Conservation (phyloP, 2,113 vertebrate species). For the Panthera tigris region DNA sequence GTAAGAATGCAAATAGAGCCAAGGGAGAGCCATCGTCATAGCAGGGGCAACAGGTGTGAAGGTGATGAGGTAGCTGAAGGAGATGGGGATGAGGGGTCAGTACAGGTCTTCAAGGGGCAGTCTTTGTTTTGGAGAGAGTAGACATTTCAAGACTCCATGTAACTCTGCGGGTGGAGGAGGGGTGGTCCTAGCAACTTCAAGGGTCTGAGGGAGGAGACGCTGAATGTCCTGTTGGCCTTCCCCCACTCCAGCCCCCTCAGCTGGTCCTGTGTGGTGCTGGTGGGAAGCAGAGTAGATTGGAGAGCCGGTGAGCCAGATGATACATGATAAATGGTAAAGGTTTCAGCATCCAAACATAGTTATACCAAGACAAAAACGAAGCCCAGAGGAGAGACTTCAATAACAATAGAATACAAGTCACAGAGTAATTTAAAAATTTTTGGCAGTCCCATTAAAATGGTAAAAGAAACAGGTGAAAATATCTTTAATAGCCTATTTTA, state of each 20-base stretch:
- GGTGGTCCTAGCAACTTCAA: neutral
- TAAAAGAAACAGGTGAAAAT: slow-evolving; percentile 37
- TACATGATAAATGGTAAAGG: neutral
- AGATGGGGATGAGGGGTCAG: neutral
- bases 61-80: neutral
- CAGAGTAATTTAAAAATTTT: neutral
- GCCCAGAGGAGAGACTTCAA: neutral
- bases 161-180: neutral
- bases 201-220: neutral
- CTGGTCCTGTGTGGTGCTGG: neutral
- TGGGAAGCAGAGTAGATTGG: neutral
- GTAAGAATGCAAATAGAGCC: neutral
- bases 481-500: neutral
- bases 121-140: neutral
- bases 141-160: neutral
- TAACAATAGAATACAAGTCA: neutral
- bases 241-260: neutral
- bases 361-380: neutral
- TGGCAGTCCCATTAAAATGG: neutral
- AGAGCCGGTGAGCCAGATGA: neutral
- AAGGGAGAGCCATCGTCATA: neutral
- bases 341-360: neutral
- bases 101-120: neutral
- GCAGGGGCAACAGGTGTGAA: neutral
- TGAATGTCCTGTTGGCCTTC: neutral